Percentiles rank a stretch among this genome's conserved stretches.
Conservation (phyloP, 2,113 vertebrate species). For the Petroica traversi region DNA sequence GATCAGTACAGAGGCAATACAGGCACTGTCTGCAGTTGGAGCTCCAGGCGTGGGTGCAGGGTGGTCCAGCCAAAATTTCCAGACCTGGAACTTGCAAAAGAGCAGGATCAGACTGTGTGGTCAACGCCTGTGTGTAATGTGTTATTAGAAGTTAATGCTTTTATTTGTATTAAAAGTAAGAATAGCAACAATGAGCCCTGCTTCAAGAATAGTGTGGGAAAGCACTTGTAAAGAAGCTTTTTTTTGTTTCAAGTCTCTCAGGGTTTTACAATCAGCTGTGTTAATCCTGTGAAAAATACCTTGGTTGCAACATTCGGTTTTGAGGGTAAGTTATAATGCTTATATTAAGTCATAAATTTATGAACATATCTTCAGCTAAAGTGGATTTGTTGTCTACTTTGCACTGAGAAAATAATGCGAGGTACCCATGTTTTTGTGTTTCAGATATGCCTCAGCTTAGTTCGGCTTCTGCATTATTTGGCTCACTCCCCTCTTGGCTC, state of each 20-base stretch:
- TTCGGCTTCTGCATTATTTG: slow-evolving; percentile 85
- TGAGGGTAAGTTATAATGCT: neutral
- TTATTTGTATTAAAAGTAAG: slow-evolving; percentile 35
- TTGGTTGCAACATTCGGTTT: neutral
- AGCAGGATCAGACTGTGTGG: neutral
- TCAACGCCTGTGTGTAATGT: neutral
- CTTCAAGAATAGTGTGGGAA: slow-evolving; percentile 35
- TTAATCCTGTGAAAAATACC: slow-evolving; percentile 39
- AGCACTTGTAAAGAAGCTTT: slow-evolving; percentile 32
- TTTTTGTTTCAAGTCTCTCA: slow-evolving; percentile 40
- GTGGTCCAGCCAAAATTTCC: neutral
- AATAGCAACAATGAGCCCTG: slow-evolving; percentile 1
- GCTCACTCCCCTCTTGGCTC: slow-evolving; percentile 89
- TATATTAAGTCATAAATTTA: neutral
- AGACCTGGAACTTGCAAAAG: slow-evolving; percentile 24
- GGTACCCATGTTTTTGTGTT: neutral
- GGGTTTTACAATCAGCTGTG: slow-evolving; percentile 15
- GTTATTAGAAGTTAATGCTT: slow-evolving; percentile 46
- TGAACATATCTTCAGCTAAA: neutral
- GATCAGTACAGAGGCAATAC: neutral
- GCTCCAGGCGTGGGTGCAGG: neutral
- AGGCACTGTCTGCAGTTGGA: neutral
- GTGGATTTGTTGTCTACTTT: neutral
- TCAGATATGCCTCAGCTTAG: slow-evolving; percentile 87
- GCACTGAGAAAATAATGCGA: neutral